A percentile compares a stretch with the other conserved stretches of the same genome.
These are phyloP conservation scores for Dromius quadrimaculatus DNA, from an alignment of 2,888 invertebrate genomes.

Conservation along the genomic window DNA sequence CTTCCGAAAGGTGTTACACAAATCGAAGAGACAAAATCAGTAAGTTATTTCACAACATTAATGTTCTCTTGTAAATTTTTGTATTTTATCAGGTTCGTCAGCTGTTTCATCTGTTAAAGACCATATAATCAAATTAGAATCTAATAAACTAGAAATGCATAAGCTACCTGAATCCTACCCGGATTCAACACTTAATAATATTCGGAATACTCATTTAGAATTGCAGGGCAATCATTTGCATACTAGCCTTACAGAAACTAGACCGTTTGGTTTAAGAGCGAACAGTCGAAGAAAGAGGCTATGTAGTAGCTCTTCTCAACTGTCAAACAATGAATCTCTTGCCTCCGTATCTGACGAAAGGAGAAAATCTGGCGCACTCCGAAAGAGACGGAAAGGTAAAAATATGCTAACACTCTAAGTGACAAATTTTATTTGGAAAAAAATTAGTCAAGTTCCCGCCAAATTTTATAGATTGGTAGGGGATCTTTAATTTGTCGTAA, in stretches of 20 bases:
- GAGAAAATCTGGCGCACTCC: constrained; percentile 58
- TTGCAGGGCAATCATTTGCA: constrained; percentile 41
- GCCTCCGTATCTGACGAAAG: constrained; percentile 61
- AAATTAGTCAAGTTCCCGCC: constrained; percentile 1
- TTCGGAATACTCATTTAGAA: constrained; percentile 45
- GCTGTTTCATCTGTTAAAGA: constrained; percentile 28
- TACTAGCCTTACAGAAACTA: constrained; percentile 35
- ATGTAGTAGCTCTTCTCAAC: constrained; percentile 64
- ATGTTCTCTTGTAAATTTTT: too few relatives aligned
- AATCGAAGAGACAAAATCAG: constrained; percentile 41
- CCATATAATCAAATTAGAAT: constrained; percentile 31
- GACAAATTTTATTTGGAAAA: neutral
- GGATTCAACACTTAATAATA: constrained; percentile 44
- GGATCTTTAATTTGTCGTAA: neutral
- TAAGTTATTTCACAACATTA: constrained; percentile 4
- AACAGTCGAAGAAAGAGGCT: constrained; percentile 64
- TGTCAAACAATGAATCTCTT: constrained; percentile 63
- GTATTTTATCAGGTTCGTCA: constrained; percentile 37
- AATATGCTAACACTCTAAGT: neutral
- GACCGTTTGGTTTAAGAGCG: constrained; percentile 61
- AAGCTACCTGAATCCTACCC: constrained; percentile 40
- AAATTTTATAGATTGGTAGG: constrained; percentile 9
- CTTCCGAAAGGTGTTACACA: constrained; percentile 47
- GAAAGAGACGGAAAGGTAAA: constrained; percentile 63
- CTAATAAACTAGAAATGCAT: constrained; percentile 37